These are phyloP conservation scores for Gorsachius magnificus DNA, from an alignment of 2,797 vertebrate species.

Conservation along the genomic window DNA sequence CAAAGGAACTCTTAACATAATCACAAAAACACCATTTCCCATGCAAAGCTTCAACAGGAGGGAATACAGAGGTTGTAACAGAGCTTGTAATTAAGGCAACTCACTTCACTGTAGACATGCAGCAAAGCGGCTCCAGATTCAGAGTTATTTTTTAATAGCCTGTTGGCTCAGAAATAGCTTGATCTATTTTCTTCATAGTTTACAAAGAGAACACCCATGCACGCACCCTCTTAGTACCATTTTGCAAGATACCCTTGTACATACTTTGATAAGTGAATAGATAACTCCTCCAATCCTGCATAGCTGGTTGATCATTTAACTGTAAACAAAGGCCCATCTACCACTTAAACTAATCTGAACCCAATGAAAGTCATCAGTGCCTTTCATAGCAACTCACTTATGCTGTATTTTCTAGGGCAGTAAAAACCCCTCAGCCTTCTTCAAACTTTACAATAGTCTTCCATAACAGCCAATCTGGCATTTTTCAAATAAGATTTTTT, in stretches of 20 bases:
- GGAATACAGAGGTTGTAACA: neutral
- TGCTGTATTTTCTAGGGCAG: neutral
- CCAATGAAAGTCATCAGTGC: neutral
- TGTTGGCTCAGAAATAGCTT: constrained; percentile 6
- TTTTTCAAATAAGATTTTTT: neutral
- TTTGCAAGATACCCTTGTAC: constrained; percentile 44
- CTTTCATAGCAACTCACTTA: neutral
- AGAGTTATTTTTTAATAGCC: constrained; percentile 28
- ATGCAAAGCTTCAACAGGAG: neutral
- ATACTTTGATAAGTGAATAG: constrained; percentile 40
- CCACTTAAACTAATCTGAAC: neutral
- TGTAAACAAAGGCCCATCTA: neutral
- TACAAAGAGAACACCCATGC: neutral
- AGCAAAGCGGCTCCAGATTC: neutral
- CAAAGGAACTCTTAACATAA: neutral
- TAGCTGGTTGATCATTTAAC: constrained; percentile 47
- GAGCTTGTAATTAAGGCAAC: neutral
- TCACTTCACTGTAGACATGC: neutral
- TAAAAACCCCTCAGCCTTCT: neutral
- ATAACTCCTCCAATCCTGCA: constrained; percentile 11
- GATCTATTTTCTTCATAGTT: constrained; percentile 8
- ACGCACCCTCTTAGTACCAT: neutral
- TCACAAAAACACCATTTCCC: neutral
- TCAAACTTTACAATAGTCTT: neutral
- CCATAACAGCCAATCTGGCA: neutral